Evolutionary conservation across 2,797 vertebrate genomes (phyloP).

Genomic region (Pseudochirops cupreus): DNA sequence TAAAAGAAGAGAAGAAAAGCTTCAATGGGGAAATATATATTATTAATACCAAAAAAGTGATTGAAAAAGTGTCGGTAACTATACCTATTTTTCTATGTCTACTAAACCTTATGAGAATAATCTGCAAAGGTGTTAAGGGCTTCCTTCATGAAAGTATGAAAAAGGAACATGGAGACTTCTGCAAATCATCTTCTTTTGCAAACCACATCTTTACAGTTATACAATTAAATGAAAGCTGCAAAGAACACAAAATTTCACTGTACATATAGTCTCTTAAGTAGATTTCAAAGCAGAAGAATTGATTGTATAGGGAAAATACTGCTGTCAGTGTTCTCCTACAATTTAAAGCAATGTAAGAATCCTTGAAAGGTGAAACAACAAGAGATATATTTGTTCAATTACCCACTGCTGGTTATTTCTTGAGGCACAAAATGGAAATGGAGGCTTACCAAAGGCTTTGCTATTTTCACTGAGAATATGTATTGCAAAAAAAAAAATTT

Average conservation of each 20-base stretch:
- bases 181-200: background rate
- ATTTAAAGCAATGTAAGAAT: background rate
- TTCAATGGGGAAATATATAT: background rate
- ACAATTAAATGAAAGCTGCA: background rate
- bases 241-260: background rate
- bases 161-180: background rate
- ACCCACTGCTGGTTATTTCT: background rate
- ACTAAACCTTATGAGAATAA: background rate
- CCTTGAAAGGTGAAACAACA: background rate
- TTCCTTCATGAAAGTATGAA: background rate
- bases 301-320: background rate
- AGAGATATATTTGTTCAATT: background rate
- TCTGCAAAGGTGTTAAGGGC: background rate
- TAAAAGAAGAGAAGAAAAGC: background rate
- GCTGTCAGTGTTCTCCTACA: background rate
- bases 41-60: background rate
- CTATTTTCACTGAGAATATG: background rate
- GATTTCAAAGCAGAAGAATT: background rate
- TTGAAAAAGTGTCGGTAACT: background rate
- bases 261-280: background rate
- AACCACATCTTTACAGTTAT: background rate
- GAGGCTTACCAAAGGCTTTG: background rate
- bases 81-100: background rate
- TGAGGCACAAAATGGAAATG: background rate
- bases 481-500: background rate